A percentile compares a stretch with the other conserved stretches of the same genome.
These are phyloP conservation scores for Malacosoma neustria DNA, from an alignment of 2,888 invertebrate genomes.

Conservation along the genomic window DNA sequence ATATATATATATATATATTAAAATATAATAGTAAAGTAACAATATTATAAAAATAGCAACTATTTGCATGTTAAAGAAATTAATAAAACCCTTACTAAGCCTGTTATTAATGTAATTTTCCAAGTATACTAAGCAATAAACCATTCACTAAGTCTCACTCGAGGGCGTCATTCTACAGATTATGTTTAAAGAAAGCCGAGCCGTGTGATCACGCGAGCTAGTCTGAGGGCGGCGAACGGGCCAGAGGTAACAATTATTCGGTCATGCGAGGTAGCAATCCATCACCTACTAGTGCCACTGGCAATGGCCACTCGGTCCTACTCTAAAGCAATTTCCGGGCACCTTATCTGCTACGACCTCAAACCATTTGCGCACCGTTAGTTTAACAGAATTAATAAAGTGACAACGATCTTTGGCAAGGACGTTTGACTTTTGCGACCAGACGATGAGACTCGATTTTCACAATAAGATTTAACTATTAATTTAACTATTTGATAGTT, in stretches of 20 bases:
- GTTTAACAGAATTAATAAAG: constrained; percentile 67
- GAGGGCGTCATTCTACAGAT: constrained; percentile 36
- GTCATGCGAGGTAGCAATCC: constrained; percentile 67
- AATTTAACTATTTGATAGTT: no score
- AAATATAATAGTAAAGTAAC: no score
- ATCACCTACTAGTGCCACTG: constrained; percentile 63
- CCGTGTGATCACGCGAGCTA: constrained; percentile 40
- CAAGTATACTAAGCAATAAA: constrained; percentile 11
- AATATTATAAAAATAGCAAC: no score
- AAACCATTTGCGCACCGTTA: constrained; percentile 45
- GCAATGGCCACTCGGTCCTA: constrained; percentile 55
- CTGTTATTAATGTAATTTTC: no score
- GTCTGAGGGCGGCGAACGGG: constrained; percentile 31
- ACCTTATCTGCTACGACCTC: constrained; percentile 58
- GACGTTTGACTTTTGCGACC: constrained; percentile 14
- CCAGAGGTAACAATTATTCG: constrained; percentile 67
- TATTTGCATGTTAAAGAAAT: no score
- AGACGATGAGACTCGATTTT: no score
- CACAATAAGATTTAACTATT: no score
- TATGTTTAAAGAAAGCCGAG: constrained; percentile 39
- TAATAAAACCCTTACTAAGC: no score
- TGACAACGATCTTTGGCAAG: constrained; percentile 36
- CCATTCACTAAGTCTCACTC: constrained; percentile 22
- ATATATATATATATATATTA: no score
- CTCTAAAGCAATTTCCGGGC: constrained; percentile 68